Evolutionary conservation across 92 coral and sea anemone species (phyloP).

Genomic region (Meandrina meandrites): DNA sequence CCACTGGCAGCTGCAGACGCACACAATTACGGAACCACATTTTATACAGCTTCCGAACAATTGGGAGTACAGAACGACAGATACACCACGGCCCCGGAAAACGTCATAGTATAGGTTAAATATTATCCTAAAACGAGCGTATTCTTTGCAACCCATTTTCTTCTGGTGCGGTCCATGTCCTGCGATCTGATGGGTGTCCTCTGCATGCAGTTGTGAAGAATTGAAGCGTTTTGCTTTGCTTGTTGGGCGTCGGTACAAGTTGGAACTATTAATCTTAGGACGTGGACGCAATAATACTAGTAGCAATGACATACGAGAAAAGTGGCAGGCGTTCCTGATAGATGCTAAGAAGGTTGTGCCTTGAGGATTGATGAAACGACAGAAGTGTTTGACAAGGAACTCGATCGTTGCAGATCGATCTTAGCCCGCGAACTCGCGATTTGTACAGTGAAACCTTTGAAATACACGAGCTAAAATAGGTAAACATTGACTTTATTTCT

Average conservation of each 20-base stretch:
- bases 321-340: neutral
- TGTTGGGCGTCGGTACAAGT: neutral
- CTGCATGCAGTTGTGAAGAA: neutral
- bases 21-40: neutral
- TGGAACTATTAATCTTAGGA: neutral
- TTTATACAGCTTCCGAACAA: neutral
- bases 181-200: neutral
- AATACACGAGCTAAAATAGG: neutral
- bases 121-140: neutral
- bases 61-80: neutral
- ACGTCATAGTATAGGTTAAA: neutral
- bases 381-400: neutral
- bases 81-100: neutral
- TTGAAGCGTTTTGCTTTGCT: neutral
- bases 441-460: neutral
- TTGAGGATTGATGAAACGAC: neutral
- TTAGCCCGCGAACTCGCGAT: neutral
- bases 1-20: neutral
- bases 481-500: neutral
- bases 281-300: neutral
- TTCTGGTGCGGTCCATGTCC: neutral
- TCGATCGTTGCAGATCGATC: too few species aligned
- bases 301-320: too few species aligned
- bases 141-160: neutral
- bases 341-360: neutral